A percentile compares a stretch with the other conserved stretches of the same genome.
Conservation (phyloP, 2,797 vertebrate species). For the Aselliscus stoliczkanus region DNA sequence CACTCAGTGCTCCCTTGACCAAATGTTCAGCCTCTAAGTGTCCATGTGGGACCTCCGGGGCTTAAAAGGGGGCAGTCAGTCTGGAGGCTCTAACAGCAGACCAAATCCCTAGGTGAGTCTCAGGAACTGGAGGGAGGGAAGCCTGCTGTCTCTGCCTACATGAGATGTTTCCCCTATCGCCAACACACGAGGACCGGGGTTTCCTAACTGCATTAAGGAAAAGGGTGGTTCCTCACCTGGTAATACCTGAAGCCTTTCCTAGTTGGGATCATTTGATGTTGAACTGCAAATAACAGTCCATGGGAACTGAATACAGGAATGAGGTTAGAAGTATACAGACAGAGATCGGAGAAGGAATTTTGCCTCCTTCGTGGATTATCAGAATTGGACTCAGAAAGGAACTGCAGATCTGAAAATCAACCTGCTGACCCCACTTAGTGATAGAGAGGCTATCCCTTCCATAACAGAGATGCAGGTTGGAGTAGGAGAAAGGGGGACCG, state of each 20-base stretch:
- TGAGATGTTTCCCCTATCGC: fast-evolving
- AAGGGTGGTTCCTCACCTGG: not conserved
- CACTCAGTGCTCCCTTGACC: not conserved
- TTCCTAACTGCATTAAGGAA: not conserved
- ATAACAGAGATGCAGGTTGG: not conserved
- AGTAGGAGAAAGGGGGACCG: not conserved
- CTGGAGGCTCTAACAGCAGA: not conserved
- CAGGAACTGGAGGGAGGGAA: not conserved
- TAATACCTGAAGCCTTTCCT: not conserved
- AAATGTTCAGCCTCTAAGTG: not conserved
- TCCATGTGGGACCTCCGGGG: too few relatives aligned
- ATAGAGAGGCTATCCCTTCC: not conserved
- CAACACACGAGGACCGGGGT: fast-evolving
- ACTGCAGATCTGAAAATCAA: not conserved
- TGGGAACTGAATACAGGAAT: not conserved
- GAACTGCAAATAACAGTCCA: not conserved
- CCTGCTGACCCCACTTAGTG: not conserved
- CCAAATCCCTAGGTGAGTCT: not conserved
- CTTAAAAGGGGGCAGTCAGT: not conserved
- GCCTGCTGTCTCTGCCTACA: not conserved
- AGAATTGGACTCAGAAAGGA: not conserved
- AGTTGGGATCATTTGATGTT: not conserved
- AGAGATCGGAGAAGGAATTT: not conserved
- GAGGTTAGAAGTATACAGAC: not conserved
- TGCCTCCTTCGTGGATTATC: not conserved